Evolutionary conservation across 2,888 invertebrate genomes (phyloP), one percentile per base, ranked within the genome.

Genomic region (Magallana nippona): DNA sequence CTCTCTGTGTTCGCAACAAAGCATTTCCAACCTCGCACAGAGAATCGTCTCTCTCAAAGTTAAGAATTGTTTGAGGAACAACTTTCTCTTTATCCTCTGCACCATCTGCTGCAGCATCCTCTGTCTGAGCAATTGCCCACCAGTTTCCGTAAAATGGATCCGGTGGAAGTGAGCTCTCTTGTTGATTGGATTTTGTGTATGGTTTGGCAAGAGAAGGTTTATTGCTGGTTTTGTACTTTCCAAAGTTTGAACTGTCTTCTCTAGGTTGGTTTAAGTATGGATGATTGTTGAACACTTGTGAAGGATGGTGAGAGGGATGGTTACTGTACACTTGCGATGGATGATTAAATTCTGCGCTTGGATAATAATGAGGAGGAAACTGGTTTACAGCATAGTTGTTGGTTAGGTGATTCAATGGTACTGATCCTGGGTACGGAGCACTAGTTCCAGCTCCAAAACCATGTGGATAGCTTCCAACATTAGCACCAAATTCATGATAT

Each of bases 1-100:
- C 87, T 83, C 90, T 89, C 86, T 94, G 93, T 1, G 78, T 78
- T 55, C 62, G 56, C 17, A 84, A 77, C 77, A 83, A 44, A 19
- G 71, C 71, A 71, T 71, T 71, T 22, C 71, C 71, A 11, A 71
- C 60, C 10, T 19, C 19, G 19, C 78, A 55, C 8, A 78, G 17
- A n/a, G 82, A 57, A 19, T 82, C 78, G 60, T 82, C 82, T 57
- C 57, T 55, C 10, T 78, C 55, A 82, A 60, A 82, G 60, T 82
- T 82, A 32, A 82, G 78, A 60, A 82, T 82, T 27, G 82, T 82
- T 10, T 55, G 44, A 11, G 82, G 82, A 10, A 71, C 71, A 71
- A 15, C 27, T 27, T 27, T 71, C 15, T 71, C 71, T 13, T 13
- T 27, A 1, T 71, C 44, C 5, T 44, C 44, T 44, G 44, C 32